These are phyloP conservation scores for Holcopasites calliopsidis DNA, from an alignment of 1,140 invertebrate species.

Conservation along the genomic window DNA sequence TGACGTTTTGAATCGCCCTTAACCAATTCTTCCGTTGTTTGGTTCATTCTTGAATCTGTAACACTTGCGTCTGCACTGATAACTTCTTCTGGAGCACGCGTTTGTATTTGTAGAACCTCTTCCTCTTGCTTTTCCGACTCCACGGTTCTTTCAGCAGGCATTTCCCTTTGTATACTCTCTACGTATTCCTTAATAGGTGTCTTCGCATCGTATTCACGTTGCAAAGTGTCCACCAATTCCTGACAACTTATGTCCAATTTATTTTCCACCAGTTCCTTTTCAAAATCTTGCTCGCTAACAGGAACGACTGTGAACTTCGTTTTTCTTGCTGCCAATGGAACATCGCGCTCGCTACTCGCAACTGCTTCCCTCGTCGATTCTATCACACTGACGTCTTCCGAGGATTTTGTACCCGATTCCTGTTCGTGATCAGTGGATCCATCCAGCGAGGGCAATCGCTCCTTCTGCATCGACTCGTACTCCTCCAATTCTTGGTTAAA, in stretches of 20 bases:
- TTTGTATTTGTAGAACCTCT: background rate
- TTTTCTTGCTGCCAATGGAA: slow-evolving; percentile 24
- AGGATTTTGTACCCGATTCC: slow-evolving; percentile 59
- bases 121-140: slow-evolving; percentile 16
- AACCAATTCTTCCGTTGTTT: background rate
- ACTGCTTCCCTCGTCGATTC: slow-evolving; percentile 54
- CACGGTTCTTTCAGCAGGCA: background rate
- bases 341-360: background rate
- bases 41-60: background rate
- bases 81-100: background rate
- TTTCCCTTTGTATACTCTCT: background rate
- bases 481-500: slow-evolving; percentile 77
- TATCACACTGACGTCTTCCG: slow-evolving; percentile 60
- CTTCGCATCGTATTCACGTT: slow-evolving; percentile 74
- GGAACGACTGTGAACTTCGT: slow-evolving; percentile 69
- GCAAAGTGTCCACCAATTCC: slow-evolving; percentile 73
- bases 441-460: slow-evolving; percentile 43
- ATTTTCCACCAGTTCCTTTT: slow-evolving; percentile 74
- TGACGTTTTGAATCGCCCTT: background rate
- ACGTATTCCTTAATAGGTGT: slow-evolving; percentile 69
- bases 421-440: slow-evolving; percentile 49
- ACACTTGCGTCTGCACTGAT: background rate
- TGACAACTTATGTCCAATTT: slow-evolving; percentile 75
- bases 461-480: slow-evolving; percentile 66
- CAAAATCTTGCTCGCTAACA: slow-evolving; percentile 71